Percentiles rank a stretch among this genome's conserved stretches.
Conservation (phyloP, 2,113 vertebrate species). For the Pelmatolapia mariae region DNA sequence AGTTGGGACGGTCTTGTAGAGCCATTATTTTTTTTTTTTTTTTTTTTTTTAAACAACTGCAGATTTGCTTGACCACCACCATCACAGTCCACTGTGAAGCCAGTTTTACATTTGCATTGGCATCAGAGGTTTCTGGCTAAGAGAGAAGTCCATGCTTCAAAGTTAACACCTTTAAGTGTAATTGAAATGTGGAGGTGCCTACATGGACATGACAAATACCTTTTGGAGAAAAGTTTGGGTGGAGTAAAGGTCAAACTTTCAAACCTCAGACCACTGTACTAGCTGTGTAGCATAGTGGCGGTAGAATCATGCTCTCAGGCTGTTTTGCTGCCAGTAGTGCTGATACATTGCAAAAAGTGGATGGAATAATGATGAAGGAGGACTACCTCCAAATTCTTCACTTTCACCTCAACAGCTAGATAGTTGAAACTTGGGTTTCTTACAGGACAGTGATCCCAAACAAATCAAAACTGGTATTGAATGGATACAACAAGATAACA, state of each 20-base stretch:
- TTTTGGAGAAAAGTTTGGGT: neutral
- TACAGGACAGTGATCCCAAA: neutral
- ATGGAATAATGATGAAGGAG: neutral
- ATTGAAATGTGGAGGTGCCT: neutral
- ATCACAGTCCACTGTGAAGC: neutral
- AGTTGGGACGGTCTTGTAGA: rapidly evolving
- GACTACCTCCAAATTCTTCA: neutral
- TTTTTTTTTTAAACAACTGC: neutral
- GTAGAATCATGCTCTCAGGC: neutral
- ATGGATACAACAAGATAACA: neutral
- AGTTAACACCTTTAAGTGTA: neutral
- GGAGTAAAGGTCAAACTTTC: neutral
- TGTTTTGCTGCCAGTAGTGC: neutral
- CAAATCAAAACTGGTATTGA: neutral
- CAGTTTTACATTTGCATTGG: rapidly evolving
- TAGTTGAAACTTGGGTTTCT: neutral
- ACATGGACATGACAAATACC: neutral
- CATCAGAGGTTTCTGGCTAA: neutral
- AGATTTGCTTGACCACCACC: neutral
- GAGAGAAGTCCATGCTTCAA: neutral
- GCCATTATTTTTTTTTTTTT: too few species aligned
- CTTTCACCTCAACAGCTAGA: neutral
- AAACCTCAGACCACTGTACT: neutral
- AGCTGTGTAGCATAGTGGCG: neutral
- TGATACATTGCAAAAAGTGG: neutral